Base-by-base conservation (phyloP, 2,113 vertebrate genomes). In the Rhabdomys dilectus region DNA sequence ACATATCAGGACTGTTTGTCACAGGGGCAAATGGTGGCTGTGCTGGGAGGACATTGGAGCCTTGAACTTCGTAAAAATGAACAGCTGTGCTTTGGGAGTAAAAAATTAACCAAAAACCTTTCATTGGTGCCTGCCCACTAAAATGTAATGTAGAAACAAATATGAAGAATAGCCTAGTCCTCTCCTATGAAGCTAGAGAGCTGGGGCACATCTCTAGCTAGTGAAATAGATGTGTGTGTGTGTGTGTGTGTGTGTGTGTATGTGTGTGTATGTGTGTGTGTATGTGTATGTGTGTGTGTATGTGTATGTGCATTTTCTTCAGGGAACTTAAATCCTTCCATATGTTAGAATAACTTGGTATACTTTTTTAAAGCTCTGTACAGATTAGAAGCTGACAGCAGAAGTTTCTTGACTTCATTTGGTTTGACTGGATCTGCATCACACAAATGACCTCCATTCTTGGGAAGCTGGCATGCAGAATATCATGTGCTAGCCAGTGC, bases 61-160 rank as follows among this genome's bases (percentile, higher is more conserved):
- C 84, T 93, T 80, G 72, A 81, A 58, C 36, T 81, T 81, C 1
- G 19, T 58, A 58, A n/a, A 80, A n/a, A n/a, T 3, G 9, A 88
- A 34, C 85, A 77, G 82, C 77, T 97, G 80, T 42, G 60, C 45
- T 93, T 93, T 80, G 62, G 7, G 60, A 58, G 21, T 77, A 82
- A 96, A 87, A 70, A 91, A 96, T 22, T 22, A 77, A 53, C 3
- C 29, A 19, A 29, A 53, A 80, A 36, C 42, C 51, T 64, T 56
- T 29, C 3, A 39, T 91, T 60, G 34, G 42, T 91, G 1, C 42
- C 66, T 77, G 22, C 22, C 78, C 45, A 7, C 53, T 84, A 96
- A 53, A 60, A 77, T 87, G 53, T 81, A 66, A 82, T 75, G 56
- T 84, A 21, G 91, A 93, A 94, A 89, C 64, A 53, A 86, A 78